Percentiles rank a stretch among this genome's conserved stretches.
These are phyloP conservation scores for Apomyelois bistriatella DNA, from an alignment of 2,888 invertebrate genomes.

Conservation along the genomic window DNA sequence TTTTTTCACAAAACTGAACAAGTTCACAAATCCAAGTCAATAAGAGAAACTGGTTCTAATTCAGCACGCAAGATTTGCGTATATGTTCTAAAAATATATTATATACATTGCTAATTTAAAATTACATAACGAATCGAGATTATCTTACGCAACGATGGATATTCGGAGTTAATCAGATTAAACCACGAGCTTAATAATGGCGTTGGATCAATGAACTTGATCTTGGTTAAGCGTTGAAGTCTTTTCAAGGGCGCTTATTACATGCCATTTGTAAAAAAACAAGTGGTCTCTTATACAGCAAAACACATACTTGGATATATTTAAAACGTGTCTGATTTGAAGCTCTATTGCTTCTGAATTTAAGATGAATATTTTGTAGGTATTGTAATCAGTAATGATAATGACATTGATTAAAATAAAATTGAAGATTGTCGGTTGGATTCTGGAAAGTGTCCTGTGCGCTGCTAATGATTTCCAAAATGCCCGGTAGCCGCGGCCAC, in stretches of 20 bases:
- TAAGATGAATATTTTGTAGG: not conserved
- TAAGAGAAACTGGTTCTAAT: not conserved
- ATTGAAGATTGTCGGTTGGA: not conserved
- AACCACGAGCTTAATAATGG: slow-evolving; percentile 15
- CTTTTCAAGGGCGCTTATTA: slow-evolving; percentile 73
- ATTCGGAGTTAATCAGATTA: slow-evolving; percentile 19
- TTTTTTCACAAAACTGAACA: not conserved
- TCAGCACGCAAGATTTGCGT: not conserved
- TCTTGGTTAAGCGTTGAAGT: slow-evolving; percentile 68
- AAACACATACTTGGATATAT: slow-evolving; percentile 17
- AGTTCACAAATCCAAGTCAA: not conserved
- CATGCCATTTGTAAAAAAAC: slow-evolving; percentile 46
- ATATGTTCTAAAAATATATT: too few relatives aligned
- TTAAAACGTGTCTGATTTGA: not conserved
- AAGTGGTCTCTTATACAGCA: slow-evolving; percentile 17
- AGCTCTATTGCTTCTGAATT: not conserved
- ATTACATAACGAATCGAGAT: slow-evolving; percentile 7
- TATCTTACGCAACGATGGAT: slow-evolving; percentile 15
- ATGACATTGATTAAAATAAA: slow-evolving; percentile 14
- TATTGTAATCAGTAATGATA: slow-evolving; percentile 4
- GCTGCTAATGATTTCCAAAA: slow-evolving; percentile 42
- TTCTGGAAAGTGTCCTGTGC: slow-evolving; percentile 10
- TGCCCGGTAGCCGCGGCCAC: slow-evolving; percentile 39
- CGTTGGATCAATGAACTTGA: slow-evolving; percentile 57
- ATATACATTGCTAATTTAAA: not conserved